These are phyloP conservation scores for Lepisosteus oculatus DNA, from an alignment of 2,113 vertebrate genomes.

Conservation along the genomic window DNA sequence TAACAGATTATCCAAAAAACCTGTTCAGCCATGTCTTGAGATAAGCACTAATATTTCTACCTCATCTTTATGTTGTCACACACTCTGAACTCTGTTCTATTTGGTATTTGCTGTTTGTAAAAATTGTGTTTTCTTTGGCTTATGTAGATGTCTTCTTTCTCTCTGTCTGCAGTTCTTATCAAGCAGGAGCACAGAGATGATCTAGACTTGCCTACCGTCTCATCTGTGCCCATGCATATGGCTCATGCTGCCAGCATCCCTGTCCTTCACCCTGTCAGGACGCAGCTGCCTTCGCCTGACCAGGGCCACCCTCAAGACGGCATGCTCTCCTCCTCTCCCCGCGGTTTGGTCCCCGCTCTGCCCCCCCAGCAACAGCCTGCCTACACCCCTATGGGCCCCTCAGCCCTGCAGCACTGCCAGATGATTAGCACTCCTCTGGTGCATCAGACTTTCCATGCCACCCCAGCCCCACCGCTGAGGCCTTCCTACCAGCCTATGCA, in stretches of 20 bases:
- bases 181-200: constrained; percentile 94
- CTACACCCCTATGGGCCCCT: constrained; percentile 77
- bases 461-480: constrained; percentile 65
- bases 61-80: too few species aligned
- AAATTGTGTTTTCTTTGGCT: neutral
- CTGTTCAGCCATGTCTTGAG: too few species aligned
- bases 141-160: neutral
- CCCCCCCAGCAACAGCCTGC: constrained; percentile 64
- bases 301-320: constrained; percentile 75
- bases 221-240: constrained; percentile 73
- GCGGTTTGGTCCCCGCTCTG: constrained; percentile 74
- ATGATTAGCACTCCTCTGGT: constrained; percentile 66
- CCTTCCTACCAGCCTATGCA: constrained; percentile 86
- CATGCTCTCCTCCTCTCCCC: constrained; percentile 79
- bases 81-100: too few species aligned
- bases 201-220: constrained; percentile 73
- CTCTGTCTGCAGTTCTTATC: constrained; percentile 75
- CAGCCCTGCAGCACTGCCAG: constrained; percentile 82
- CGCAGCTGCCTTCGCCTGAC: constrained; percentile 84
- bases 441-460: constrained; percentile 77
- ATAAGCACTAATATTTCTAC: too few species aligned
- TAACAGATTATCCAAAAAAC: too few species aligned
- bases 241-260: constrained; percentile 62
- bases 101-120: neutral
- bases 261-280: constrained; percentile 61